Percentiles rank a stretch among this genome's conserved stretches.
These are phyloP conservation scores for Gymnoscelis rufifasciata DNA, from an alignment of 2,888 invertebrate genomes.

Conservation along the genomic window DNA sequence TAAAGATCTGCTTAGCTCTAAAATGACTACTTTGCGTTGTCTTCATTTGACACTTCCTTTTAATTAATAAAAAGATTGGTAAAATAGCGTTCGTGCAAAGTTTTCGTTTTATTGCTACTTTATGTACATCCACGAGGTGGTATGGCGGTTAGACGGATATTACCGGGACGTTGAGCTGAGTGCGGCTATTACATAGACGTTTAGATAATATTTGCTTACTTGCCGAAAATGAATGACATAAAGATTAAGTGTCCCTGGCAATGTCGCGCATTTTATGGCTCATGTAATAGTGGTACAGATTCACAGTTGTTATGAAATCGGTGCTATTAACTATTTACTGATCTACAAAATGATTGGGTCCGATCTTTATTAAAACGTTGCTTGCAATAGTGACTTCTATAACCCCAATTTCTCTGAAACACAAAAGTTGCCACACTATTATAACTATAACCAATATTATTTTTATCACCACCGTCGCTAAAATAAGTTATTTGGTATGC, in stretches of 20 bases:
- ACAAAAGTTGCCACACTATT: too few species aligned
- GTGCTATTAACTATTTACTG: conserved; percentile 3
- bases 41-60: neutral
- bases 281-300: conserved; percentile 3
- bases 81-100: conserved; percentile 20
- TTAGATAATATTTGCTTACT: conserved; percentile 2
- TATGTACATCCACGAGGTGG: neutral
- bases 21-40: conserved; percentile 28
- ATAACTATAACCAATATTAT: too few species aligned
- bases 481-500: too few species aligned
- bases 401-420: too few species aligned
- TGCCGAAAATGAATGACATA: neutral
- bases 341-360: neutral
- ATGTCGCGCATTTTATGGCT: conserved; percentile 6
- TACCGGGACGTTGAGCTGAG: conserved; percentile 5
- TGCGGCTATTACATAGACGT: neutral
- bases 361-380: neutral
- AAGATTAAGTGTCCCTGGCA: conserved; percentile 1
- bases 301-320: neutral
- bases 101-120: conserved; percentile 24
- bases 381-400: too few species aligned
- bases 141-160: neutral
- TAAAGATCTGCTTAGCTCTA: conserved; percentile 12
- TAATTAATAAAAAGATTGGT: neutral
- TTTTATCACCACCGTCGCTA: too few species aligned